Percentiles rank a stretch among this genome's conserved stretches.
These are phyloP conservation scores for Cephalopachus bancanus DNA, from an alignment of 2,797 vertebrate species.

Conservation along the genomic window DNA sequence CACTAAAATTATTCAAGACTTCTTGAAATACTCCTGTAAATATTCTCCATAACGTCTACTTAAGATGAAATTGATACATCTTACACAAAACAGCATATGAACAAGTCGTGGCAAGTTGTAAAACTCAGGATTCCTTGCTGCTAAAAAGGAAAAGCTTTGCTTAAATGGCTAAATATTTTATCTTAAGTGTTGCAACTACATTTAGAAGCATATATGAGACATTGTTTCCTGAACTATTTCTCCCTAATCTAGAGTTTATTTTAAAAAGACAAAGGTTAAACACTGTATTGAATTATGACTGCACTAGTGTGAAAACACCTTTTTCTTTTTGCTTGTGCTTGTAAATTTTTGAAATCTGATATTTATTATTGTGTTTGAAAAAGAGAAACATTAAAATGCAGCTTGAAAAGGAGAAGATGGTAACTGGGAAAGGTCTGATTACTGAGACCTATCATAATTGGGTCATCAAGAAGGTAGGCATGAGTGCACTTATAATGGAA, in stretches of 20 bases:
- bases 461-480: not conserved
- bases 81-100: not conserved
- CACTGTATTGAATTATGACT: slow-evolving; percentile 49
- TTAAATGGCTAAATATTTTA: slow-evolving; percentile 3
- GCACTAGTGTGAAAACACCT: not conserved
- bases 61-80: not conserved
- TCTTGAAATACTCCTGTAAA: not conserved
- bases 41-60: not conserved
- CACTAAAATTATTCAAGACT: not conserved
- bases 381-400: not conserved
- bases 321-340: slow-evolving; percentile 39
- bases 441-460: not conserved
- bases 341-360: slow-evolving; percentile 46
- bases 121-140: not conserved
- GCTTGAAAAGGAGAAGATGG: not conserved
- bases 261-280: slow-evolving; percentile 67
- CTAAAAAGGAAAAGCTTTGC: not conserved
- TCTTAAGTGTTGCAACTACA: slow-evolving; percentile 16
- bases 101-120: not conserved
- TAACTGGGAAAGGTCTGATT: not conserved
- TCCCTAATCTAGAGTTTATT: slow-evolving; percentile 63
- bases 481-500: not conserved
- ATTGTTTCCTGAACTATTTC: slow-evolving; percentile 50
- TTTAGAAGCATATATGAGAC: slow-evolving; percentile 34
- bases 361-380: slow-evolving; percentile 62